These are phyloP conservation scores for Lepidocyrtoides sp. DNA, from an alignment of 2,888 invertebrate species.

Conservation along the genomic window DNA sequence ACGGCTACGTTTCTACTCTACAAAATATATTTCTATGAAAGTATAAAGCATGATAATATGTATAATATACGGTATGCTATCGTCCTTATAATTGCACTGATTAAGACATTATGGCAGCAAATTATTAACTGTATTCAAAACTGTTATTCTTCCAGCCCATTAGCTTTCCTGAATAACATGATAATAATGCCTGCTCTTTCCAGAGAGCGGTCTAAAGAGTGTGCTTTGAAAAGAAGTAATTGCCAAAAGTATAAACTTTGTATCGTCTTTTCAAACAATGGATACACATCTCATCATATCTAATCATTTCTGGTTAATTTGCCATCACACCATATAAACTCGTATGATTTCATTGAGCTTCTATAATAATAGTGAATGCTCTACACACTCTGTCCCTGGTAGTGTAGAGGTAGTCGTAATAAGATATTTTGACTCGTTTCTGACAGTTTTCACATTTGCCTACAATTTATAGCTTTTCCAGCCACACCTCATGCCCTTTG, in stretches of 20 bases:
- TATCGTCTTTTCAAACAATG: constrained; percentile 66
- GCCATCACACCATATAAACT: neutral
- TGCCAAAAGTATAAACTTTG: constrained; percentile 76
- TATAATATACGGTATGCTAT: too few relatives aligned
- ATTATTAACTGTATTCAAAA: constrained; percentile 51
- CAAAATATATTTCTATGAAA: too few relatives aligned
- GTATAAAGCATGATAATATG: too few relatives aligned
- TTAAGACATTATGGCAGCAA: constrained; percentile 8
- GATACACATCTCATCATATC: neutral
- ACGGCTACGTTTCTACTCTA: too few relatives aligned
- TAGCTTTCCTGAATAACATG: constrained; percentile 25
- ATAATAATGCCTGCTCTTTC: neutral
- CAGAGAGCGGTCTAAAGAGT: too few relatives aligned
- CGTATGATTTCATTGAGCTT: neutral
- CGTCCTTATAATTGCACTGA: neutral
- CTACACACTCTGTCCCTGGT: too few relatives aligned
- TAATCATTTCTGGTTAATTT: neutral
- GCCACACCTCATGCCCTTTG: constrained; percentile 59
- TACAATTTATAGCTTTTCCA: constrained; percentile 67
- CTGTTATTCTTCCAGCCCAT: constrained; percentile 71
- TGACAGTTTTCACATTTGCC: constrained; percentile 78
- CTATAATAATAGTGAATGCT: neutral
- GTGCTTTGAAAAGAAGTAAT: constrained; percentile 63
- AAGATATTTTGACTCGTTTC: constrained; percentile 71
- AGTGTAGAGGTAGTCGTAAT: too few relatives aligned